A percentile compares a stretch with the other conserved stretches of the same genome.
These are phyloP conservation scores for Eleutherodactylus coqui DNA, from an alignment of 2,797 vertebrate genomes.

Conservation along the genomic window DNA sequence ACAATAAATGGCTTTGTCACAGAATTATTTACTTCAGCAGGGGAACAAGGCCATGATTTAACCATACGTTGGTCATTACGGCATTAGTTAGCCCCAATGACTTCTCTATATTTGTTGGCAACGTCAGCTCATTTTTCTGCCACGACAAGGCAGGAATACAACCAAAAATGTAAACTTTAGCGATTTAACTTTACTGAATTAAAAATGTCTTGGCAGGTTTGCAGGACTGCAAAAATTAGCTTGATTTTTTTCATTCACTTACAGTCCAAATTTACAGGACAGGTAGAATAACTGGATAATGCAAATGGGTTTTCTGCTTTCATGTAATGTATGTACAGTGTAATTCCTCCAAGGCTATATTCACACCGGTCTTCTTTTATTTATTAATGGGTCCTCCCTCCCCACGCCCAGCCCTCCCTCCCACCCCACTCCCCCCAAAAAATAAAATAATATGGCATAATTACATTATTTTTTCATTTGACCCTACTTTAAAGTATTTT, in stretches of 20 bases:
- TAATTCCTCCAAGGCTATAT: not conserved
- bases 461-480: too few relatives aligned
- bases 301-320: not conserved
- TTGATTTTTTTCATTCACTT: not conserved
- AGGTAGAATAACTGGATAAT: not conserved
- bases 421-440: too few relatives aligned
- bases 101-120: conserved; percentile 8
- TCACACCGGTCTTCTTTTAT: too few relatives aligned
- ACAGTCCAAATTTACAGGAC: not conserved
- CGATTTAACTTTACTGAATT: not conserved
- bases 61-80: conserved; percentile 12
- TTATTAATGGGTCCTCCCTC: too few relatives aligned
- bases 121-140: not conserved
- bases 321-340: not conserved
- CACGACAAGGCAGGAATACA: not conserved
- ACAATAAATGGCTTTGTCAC: conserved; percentile 54
- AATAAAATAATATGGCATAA: too few relatives aligned
- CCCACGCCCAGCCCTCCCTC: too few relatives aligned
- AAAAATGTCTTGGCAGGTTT: not conserved
- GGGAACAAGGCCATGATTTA: conserved; percentile 45
- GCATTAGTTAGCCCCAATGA: not conserved
- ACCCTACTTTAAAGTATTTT: too few relatives aligned
- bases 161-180: conserved; percentile 18
- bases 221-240: not conserved
- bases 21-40: conserved; percentile 37